Evolutionary conservation across 1,140 invertebrate species (phyloP).

Genomic region (Drosophila melanogaster): DNA sequence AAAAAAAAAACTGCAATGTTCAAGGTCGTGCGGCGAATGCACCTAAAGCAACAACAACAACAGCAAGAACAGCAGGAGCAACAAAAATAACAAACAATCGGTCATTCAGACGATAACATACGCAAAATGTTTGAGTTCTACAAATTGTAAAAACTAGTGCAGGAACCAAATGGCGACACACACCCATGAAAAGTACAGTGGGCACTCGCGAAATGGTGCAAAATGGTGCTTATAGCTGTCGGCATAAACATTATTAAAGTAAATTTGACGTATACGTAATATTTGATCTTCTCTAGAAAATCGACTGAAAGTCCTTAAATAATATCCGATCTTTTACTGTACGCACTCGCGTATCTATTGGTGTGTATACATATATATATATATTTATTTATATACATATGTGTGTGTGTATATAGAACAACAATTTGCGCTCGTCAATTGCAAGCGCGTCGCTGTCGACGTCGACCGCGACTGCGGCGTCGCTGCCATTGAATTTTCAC

Average conservation of each 20-base stretch:
- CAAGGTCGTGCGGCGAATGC: slow-evolving; percentile 74
- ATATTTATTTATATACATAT: not conserved
- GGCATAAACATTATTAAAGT: not conserved
- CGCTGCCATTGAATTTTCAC: slow-evolving; percentile 76
- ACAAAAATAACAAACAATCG: slow-evolving; percentile 41
- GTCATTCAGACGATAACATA: slow-evolving; percentile 54
- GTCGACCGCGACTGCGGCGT: slow-evolving; percentile 30
- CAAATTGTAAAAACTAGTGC: slow-evolving; percentile 67
- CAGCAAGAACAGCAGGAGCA: slow-evolving; percentile 22
- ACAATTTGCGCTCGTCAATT: slow-evolving; percentile 78
- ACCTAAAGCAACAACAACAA: slow-evolving; percentile 52
- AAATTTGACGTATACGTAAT: not conserved
- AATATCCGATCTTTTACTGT: slow-evolving; percentile 12
- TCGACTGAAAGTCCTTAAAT: not conserved
- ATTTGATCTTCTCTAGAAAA: not conserved
- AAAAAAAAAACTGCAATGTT: slow-evolving; percentile 44
- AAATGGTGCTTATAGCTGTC: too few species aligned
- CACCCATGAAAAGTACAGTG: slow-evolving; percentile 5
- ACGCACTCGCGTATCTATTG: not conserved
- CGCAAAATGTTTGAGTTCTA: slow-evolving; percentile 72
- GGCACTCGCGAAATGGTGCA: not conserved
- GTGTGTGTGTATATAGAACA: slow-evolving; percentile 22
- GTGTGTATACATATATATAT: slow-evolving; percentile 1
- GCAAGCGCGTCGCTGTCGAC: slow-evolving; percentile 62
- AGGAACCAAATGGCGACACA: slow-evolving; percentile 22